Base-by-base conservation (phyloP, 2,113 vertebrate species). In the Pandion haliaetus region DNA sequence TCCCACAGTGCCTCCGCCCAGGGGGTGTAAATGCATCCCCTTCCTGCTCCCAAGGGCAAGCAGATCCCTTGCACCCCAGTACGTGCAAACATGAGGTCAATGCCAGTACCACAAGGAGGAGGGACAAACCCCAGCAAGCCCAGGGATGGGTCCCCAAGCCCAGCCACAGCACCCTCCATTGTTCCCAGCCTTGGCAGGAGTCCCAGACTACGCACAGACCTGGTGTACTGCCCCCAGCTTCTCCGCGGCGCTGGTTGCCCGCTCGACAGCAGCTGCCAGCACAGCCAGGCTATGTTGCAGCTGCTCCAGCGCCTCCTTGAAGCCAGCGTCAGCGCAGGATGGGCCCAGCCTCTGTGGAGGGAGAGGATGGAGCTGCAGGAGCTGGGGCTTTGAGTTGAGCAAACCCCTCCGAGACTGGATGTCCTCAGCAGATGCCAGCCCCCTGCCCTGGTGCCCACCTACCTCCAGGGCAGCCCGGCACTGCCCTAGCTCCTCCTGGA, bases 151-250 rank as follows among this genome's bases (percentile, higher is more conserved):
- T 61, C 17, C n/a, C 42, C 89, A 26, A 12, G 42, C 5, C 57
- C 9, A 7, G 17, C 6, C 7, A 1, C 13, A 82, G 73, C 69
- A 14, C 14, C 54, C 29, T n/a, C 36, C 52, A 3, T 10, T 8
- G 1, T 20, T 65, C 13, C 79, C 14, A 9, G n/a, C 40, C n/a
- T 49, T 2, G 8, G 54, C 2, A 3, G 29, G 55, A 13, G 32
- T 23, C 17, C 52, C 31, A 17, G 7, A 13, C 3, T 9, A 17
- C 2, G n/a, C 10, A 29, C 85, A 49, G 38, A 99, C 99, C 99
- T 99, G 98, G 70, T 99, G 98, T 7, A 99, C 98, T 4, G 99
- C 99, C 8, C 99, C 99, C 31, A 99, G 97, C 78, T 98, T 97
- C 96, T 99, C 99, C 0, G 99, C 98, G 0, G 98, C 98, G 14